Conservation (phyloP, 2,797 vertebrate species). For the Pelodytes ibericus region DNA sequence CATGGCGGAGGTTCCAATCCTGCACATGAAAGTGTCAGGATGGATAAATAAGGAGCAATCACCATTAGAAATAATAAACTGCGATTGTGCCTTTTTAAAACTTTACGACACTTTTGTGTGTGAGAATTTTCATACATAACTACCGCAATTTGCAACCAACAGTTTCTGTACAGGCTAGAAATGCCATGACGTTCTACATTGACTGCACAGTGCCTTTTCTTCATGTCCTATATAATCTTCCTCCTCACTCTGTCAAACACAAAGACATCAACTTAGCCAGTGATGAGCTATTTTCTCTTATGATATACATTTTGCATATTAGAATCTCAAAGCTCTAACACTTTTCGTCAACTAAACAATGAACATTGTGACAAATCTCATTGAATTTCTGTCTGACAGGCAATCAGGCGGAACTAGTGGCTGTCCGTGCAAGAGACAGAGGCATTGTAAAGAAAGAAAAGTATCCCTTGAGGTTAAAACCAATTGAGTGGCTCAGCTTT, state of each 20-base stretch:
- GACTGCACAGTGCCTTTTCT: too few species aligned
- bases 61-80: too few species aligned
- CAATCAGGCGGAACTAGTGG: conserved; percentile 45
- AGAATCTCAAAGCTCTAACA: conserved; percentile 6
- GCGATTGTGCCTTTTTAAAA: too few species aligned
- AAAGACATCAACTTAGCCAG: not conserved
- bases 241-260: not conserved
- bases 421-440: conserved; percentile 48
- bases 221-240: too few species aligned
- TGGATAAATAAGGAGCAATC: too few species aligned
- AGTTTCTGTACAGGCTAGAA: too few species aligned
- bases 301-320: conserved; percentile 22
- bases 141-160: too few species aligned
- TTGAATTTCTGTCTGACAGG: conserved; percentile 53
- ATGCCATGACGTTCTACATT: too few species aligned
- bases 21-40: too few species aligned
- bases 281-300: not conserved
- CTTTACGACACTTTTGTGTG: too few species aligned
- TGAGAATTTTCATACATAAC: too few species aligned
- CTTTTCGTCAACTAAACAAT: conserved; percentile 18
- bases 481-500: conserved; percentile 53
- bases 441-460: conserved; percentile 31
- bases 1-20: too few species aligned
- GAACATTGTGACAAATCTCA: conserved; percentile 43
- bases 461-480: conserved; percentile 37